These are phyloP conservation scores for Antrozous pallidus DNA, from an alignment of 2,797 vertebrate genomes.

Conservation along the genomic window DNA sequence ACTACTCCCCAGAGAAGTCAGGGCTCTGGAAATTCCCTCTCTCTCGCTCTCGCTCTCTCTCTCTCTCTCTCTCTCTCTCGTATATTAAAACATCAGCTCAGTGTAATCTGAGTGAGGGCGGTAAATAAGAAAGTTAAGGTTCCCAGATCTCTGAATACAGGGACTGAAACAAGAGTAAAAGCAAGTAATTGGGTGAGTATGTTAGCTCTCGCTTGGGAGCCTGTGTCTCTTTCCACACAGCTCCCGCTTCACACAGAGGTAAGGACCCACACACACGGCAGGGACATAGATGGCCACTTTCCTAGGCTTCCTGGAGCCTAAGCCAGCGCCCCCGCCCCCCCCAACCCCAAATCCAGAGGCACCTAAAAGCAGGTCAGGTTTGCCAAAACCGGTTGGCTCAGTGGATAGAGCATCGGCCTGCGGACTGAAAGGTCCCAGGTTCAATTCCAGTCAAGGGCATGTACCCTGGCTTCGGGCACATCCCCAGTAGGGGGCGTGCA, in stretches of 20 bases:
- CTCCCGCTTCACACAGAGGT: neutral
- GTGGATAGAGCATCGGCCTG: too few relatives aligned
- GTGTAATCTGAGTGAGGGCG: neutral
- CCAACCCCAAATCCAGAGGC: neutral
- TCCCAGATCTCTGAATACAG: neutral
- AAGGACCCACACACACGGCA: neutral
- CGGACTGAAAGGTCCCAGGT: too few relatives aligned
- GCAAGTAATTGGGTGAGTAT: neutral
- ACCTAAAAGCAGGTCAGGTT: neutral
- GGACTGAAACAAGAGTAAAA: neutral
- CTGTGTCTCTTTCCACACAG: neutral
- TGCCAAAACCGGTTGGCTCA: too few relatives aligned
- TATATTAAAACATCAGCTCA: neutral
- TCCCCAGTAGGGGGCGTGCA: too few relatives aligned
- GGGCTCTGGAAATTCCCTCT: neutral
- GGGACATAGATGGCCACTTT: neutral
- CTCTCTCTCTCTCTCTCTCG: too few relatives aligned
- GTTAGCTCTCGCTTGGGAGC: neutral
- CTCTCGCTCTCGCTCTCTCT: neutral
- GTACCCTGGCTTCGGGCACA: too few relatives aligned
- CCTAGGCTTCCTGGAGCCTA: neutral
- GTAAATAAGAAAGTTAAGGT: neutral
- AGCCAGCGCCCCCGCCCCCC: too few relatives aligned
- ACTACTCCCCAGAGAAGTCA: neutral
- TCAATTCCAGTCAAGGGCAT: too few relatives aligned